These are phyloP conservation scores for Listronotus oregonensis DNA, from an alignment of 1,140 invertebrate species.

Conservation along the genomic window DNA sequence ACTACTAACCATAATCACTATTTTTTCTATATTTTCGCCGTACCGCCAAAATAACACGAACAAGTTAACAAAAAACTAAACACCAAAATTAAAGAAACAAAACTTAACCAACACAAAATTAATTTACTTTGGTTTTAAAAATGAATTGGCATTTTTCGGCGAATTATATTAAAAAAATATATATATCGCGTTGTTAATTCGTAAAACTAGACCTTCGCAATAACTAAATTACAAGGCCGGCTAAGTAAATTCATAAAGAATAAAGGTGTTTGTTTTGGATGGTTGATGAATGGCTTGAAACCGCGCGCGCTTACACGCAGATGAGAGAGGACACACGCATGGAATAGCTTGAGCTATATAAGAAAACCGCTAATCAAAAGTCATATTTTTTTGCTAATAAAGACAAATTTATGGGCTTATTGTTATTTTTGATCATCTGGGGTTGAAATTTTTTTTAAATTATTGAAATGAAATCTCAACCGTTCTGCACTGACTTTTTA, in stretches of 20 bases:
- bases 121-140: background rate
- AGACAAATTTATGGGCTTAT: no score
- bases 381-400: no score
- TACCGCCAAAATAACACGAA: no score
- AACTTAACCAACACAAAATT: background rate
- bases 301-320: background rate
- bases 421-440: no score
- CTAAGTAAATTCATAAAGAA: slow-evolving; percentile 1
- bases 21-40: no score
- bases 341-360: background rate
- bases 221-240: slow-evolving; percentile 33
- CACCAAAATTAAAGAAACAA: background rate
- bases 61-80: no score
- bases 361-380: background rate
- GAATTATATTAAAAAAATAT: slow-evolving; percentile 24
- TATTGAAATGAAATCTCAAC: no score
- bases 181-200: slow-evolving; percentile 10
- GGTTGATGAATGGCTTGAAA: slow-evolving; percentile 16
- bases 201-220: slow-evolving; percentile 32
- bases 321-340: background rate
- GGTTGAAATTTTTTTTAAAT: no score
- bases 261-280: slow-evolving; percentile 22
- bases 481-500: no score
- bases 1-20: no score
- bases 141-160: background rate